Evolutionary conservation across 2,113 vertebrate genomes (phyloP).

Genomic region (Eulemur rufifrons): DNA sequence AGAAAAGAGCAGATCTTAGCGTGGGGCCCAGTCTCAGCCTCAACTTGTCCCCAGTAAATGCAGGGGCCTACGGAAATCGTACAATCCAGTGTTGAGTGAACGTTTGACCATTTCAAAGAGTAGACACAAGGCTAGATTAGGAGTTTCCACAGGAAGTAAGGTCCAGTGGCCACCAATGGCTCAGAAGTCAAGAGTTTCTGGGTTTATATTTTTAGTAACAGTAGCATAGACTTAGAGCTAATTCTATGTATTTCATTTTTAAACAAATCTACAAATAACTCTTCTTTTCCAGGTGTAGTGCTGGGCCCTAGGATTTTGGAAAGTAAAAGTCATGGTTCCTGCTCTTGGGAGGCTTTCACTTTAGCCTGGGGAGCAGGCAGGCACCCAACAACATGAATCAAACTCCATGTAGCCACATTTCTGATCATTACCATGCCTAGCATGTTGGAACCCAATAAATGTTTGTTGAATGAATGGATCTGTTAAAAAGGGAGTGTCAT

Average conservation of each 20-base stretch:
- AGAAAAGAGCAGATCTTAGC: conserved; percentile 51
- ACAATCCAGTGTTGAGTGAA: not conserved
- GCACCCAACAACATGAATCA: not conserved
- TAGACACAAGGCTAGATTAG: not conserved
- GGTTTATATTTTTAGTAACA: conserved; percentile 33
- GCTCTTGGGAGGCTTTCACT: not conserved
- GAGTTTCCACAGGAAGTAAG: conserved; percentile 8
- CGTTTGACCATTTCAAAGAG: not conserved
- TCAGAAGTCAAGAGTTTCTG: conserved; percentile 17
- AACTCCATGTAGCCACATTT: not conserved
- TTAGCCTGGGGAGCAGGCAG: not conserved
- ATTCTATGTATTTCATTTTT: not conserved
- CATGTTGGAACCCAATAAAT: conserved; percentile 2
- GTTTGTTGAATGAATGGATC: conserved; percentile 36
- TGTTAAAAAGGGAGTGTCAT: not conserved
- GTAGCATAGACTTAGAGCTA: not conserved
- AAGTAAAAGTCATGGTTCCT: not conserved
- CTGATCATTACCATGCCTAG: not conserved
- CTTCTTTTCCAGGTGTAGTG: not conserved
- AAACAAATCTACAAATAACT: not conserved
- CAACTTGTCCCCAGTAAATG: not conserved
- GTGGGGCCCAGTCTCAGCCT: conserved; percentile 36
- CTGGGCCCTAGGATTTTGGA: not conserved
- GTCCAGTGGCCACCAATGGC: not conserved
- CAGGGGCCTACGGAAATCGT: not conserved